Conservation (phyloP, 2,113 vertebrate species). For the Suricata suricatta region DNA sequence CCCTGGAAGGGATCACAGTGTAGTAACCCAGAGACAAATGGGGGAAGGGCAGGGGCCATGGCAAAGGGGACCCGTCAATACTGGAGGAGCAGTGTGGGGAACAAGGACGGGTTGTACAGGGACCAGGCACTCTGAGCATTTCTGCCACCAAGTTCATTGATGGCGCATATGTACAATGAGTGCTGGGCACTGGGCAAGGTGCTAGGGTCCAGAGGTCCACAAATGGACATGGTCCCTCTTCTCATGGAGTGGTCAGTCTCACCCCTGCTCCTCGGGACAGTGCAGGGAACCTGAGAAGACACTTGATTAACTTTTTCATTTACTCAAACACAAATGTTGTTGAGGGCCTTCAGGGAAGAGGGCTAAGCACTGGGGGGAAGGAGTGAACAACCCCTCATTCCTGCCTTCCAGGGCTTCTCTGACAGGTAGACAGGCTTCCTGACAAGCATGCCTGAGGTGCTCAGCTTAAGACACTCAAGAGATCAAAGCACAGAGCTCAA, state of each 20-base stretch:
- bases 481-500: neutral
- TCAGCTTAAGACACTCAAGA: neutral
- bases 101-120: neutral
- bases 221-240: neutral
- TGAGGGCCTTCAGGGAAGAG: neutral
- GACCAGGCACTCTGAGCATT: neutral
- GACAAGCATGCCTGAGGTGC: neutral
- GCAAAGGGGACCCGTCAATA: neutral
- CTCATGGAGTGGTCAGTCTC: neutral
- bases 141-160: neutral
- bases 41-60: neutral
- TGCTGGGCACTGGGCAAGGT: neutral
- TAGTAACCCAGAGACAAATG: neutral
- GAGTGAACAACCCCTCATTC: neutral
- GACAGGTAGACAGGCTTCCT: neutral
- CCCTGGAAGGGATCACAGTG: neutral
- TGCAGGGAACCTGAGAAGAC: neutral
- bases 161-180: too few species aligned
- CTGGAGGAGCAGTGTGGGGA: neutral
- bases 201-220: neutral
- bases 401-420: neutral
- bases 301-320: neutral
- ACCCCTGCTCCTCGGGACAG: neutral
- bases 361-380: neutral
- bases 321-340: neutral